phyloP scores from a whole-genome alignment of 2,888 invertebrate species.

The Dexiosoma caninum region DNA sequence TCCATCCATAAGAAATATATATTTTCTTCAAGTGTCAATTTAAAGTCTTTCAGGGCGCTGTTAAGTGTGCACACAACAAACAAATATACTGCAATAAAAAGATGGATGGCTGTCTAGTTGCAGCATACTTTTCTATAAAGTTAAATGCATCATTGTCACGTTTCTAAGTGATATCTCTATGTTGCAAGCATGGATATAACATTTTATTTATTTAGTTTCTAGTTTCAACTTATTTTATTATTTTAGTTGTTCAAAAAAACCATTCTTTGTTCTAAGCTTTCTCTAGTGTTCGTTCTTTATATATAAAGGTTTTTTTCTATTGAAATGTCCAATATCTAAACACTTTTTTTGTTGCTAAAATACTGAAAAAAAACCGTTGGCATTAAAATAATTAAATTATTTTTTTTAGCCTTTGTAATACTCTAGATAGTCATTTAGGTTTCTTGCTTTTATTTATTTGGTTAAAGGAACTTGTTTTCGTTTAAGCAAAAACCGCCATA shows the following conservation, averaged over 20 bases:
- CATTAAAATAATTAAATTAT: constrained; percentile 17
- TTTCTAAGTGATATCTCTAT: background rate
- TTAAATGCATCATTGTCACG: background rate
- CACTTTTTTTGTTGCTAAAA: background rate
- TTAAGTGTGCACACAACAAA: no score
- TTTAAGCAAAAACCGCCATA: constrained; percentile 63
- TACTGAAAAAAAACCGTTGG: background rate
- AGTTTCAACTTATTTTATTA: background rate
- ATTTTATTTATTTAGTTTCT: background rate
- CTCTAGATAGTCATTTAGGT: no score
- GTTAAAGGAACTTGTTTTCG: constrained; percentile 10
- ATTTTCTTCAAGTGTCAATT: no score
- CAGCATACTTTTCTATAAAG: background rate
- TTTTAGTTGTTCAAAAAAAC: background rate
- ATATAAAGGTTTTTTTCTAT: no score
- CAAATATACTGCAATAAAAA: no score
- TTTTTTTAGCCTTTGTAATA: background rate
- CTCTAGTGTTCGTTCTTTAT: no score
- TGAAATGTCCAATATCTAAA: background rate
- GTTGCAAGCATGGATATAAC: background rate
- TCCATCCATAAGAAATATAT: no score
- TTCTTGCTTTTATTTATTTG: constrained; percentile 10
- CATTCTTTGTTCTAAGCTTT: no score
- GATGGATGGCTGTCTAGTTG: background rate
- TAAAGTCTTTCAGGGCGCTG: no score